Base-by-base conservation (phyloP, 2,888 invertebrate genomes). In the Coecobrya sp. region DNA sequence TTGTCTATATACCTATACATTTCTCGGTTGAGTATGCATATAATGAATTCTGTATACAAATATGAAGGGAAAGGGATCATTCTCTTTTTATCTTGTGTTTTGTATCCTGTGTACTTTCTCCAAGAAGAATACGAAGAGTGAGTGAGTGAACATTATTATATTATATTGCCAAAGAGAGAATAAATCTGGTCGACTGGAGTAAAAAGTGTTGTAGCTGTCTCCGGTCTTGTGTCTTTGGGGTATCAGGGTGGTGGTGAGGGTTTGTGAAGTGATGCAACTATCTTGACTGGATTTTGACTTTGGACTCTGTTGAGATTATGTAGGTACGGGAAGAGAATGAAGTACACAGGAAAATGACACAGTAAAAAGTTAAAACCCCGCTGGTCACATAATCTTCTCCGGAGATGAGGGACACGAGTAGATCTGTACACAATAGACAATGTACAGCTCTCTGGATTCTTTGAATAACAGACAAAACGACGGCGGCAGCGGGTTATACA, bases 151-250 rank as follows among this genome's bases (percentile, higher is more conserved):
- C 76, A 42, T 45, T 22, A 42, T 49, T 49, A 49, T 49, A 49
- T 70, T 70, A 70, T 59, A 27, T 81, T 81, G 81, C 55, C 7
- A 36, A 36, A 81, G 55, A 88, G 25, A 22, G 86, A 10, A 62
- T 88, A 79, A 88, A 79, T 79, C 76, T 79, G 36, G 79, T 30
- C 49, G 16, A 42, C 7, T 79, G 49, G 55, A 82, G 89, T 89
- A 89, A 82, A 81, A 89, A 89, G 81, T 82, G 89, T 82, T 81
- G 89, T 89, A 88, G 65, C 81, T 88, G 79, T 79, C 88, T 81
- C 88, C 79, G 86, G 27, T 59, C 76, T 65, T 36, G 59, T 82
- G 65, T 84, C 81, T 55, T 81, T 59, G n/a, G 52, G 79, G 79
- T 27, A 79, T 79, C n/a, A 42, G 49, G 11, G 62, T 62, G 25